A percentile compares a stretch with the other conserved stretches of the same genome.
Conservation (phyloP, 2,888 invertebrate species). For the Smittia sp. region DNA sequence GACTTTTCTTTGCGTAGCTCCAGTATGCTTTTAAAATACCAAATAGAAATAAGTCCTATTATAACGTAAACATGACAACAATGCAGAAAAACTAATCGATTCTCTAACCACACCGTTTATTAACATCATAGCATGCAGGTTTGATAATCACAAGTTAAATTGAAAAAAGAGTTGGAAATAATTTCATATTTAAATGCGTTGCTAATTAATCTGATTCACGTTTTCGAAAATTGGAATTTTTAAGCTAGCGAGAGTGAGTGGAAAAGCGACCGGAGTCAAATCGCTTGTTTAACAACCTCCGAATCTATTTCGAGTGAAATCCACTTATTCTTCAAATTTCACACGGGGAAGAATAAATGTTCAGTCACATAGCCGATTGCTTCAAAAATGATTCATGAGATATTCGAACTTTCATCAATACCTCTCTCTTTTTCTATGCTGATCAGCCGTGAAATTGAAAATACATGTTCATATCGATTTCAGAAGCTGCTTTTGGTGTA, state of each 20-base stretch:
- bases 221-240: constrained; percentile 19
- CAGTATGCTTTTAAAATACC: constrained; percentile 71
- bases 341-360: background rate
- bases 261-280: constrained; percentile 14
- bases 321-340: background rate
- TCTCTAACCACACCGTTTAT: background rate
- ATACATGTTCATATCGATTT: constrained; percentile 40
- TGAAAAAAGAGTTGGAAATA: constrained; percentile 27
- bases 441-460: constrained; percentile 41
- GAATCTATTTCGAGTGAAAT: constrained; percentile 11
- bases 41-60: background rate
- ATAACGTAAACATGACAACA: background rate
- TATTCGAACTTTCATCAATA: background rate
- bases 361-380: background rate
- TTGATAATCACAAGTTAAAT: too few species aligned
- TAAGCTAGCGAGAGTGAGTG: background rate
- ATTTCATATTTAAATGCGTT: constrained; percentile 41
- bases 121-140: background rate
- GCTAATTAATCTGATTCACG: constrained; percentile 42
- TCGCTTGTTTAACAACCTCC: background rate
- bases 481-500: background rate
- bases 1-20: constrained; percentile 93
- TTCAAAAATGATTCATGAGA: too few species aligned
- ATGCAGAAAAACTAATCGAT: constrained; percentile 9
- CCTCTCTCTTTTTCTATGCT: background rate